Conservation (phyloP, 2,113 vertebrate species). For the Coryphaenoides rupestris region DNA sequence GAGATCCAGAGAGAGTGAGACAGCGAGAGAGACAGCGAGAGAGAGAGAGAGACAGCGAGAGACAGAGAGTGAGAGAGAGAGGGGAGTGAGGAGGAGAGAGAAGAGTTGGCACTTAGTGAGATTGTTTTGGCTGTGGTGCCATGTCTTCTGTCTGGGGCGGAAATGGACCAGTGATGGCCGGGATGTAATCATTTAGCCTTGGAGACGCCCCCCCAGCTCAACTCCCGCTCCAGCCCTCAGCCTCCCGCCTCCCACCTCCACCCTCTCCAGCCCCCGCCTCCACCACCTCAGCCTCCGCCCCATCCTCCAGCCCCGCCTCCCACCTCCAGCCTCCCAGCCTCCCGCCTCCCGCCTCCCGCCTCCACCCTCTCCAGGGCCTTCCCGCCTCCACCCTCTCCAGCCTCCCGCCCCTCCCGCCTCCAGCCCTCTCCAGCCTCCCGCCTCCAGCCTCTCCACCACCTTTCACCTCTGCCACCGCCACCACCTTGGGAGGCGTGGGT, state of each 20-base stretch:
- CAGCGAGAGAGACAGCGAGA: slow-evolving; percentile 18
- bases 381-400: slow-evolving; percentile 21
- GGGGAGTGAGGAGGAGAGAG: slow-evolving; percentile 9
- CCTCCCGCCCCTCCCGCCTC: slow-evolving; percentile 3
- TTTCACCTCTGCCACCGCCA: slow-evolving; percentile 3
- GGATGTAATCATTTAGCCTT: slow-evolving; percentile 55
- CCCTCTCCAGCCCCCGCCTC: slow-evolving; percentile 1
- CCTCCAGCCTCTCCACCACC: slow-evolving; percentile 20
- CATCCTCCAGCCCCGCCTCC: no score
- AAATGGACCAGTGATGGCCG: slow-evolving; percentile 44
- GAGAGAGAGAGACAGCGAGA: slow-evolving; percentile 17
- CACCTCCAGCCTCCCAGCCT: slow-evolving; percentile 21
- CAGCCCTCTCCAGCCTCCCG: background rate
- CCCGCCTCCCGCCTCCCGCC: slow-evolving; percentile 1
- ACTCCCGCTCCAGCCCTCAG: no score
- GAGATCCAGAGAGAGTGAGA: slow-evolving; percentile 5
- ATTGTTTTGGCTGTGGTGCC: slow-evolving; percentile 52
- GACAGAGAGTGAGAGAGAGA: slow-evolving; percentile 5
- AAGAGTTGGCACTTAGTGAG: slow-evolving; percentile 50
- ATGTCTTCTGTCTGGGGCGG: slow-evolving; percentile 44
- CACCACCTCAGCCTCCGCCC: slow-evolving; percentile 3
- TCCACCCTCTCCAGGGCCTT: no score
- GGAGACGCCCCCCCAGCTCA: slow-evolving; percentile 39
- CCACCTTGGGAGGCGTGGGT: background rate
- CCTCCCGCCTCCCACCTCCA: slow-evolving; percentile 14